Conservation (phyloP, 1,140 invertebrate genomes). For the Hyles vespertilio region DNA sequence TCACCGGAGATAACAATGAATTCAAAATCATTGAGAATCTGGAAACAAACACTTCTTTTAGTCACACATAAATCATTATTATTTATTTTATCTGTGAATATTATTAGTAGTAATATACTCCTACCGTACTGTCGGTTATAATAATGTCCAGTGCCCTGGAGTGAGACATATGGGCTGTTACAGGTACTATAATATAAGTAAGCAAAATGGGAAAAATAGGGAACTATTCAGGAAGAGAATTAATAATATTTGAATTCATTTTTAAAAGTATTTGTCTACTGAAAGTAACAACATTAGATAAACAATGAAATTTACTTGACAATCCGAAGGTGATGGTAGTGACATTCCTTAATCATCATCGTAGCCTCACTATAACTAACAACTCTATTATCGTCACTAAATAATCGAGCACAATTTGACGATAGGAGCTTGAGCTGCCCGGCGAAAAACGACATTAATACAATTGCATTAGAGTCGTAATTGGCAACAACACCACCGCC, state of each 20-base stretch:
- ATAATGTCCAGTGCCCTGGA: too few species aligned
- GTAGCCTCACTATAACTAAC: slow-evolving; percentile 31
- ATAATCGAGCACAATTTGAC: slow-evolving; percentile 42
- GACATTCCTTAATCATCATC: slow-evolving; percentile 43
- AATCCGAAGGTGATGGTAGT: slow-evolving; percentile 44
- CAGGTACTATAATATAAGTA: too few species aligned
- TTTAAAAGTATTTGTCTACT: too few species aligned
- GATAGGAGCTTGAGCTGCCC: slow-evolving; percentile 51
- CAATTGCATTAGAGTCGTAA: slow-evolving; percentile 54
- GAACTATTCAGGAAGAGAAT: too few species aligned
- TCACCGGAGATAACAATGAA: slow-evolving; percentile 46
- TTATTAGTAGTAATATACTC: too few species aligned
- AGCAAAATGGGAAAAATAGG: too few species aligned
- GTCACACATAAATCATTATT: too few species aligned
- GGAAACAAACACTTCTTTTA: slow-evolving; percentile 18
- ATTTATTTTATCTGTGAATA: too few species aligned
- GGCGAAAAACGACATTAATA: slow-evolving; percentile 55
- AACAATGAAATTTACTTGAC: slow-evolving; percentile 35
- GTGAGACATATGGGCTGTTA: too few species aligned
- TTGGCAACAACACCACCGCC: slow-evolving; percentile 53
- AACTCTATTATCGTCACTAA: slow-evolving; percentile 24
- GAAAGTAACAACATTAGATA: not conserved
- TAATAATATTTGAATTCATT: too few species aligned
- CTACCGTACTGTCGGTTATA: too few species aligned
- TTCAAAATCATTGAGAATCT: slow-evolving; percentile 46